Evolutionary conservation across 2,888 invertebrate genomes (phyloP).

Genomic region (Drosophila niveifrons): DNA sequence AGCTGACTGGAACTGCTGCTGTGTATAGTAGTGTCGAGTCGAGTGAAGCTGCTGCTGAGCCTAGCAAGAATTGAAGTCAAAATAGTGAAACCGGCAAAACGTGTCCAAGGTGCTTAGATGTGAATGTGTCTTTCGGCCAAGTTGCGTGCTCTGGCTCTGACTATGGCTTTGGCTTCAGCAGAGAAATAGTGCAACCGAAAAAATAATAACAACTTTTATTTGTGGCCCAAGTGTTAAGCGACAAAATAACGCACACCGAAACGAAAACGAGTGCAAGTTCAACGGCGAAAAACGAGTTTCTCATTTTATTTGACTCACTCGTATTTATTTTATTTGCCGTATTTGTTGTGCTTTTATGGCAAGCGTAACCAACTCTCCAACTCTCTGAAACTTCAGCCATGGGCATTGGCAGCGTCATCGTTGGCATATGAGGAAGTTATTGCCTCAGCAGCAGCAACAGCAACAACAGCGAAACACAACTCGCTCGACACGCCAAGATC

Average conservation of each 20-base stretch:
- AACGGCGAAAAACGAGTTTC: constrained; percentile 73
- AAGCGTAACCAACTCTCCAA: constrained; percentile 35
- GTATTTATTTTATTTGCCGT: constrained; percentile 20
- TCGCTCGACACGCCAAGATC: constrained; percentile 51
- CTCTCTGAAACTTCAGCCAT: background rate
- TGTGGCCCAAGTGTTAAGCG: constrained; percentile 56
- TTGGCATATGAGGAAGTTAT: constrained; percentile 70
- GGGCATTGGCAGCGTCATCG: constrained; percentile 26
- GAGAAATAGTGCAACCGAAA: constrained; percentile 45
- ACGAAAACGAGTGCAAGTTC: constrained; percentile 77
- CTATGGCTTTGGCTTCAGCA: background rate
- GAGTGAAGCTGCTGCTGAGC: background rate
- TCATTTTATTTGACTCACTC: constrained; percentile 38
- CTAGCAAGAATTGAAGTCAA: constrained; percentile 37
- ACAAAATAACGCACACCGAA: constrained; percentile 32
- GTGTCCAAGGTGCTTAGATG: constrained; percentile 57
- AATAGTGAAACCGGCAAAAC: constrained; percentile 73
- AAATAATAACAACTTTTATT: constrained; percentile 65
- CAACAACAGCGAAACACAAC: constrained; percentile 7
- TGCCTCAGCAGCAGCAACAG: constrained; percentile 55
- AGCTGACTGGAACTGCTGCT: constrained; percentile 4
- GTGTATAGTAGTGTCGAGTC: too few species aligned
- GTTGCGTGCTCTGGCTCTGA: constrained; percentile 62
- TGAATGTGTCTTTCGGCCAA: constrained; percentile 52
- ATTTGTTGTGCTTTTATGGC: constrained; percentile 24